phyloP scores from a whole-genome alignment of 1,140 invertebrate species.

The Trichomalopsis sarcophagae region DNA sequence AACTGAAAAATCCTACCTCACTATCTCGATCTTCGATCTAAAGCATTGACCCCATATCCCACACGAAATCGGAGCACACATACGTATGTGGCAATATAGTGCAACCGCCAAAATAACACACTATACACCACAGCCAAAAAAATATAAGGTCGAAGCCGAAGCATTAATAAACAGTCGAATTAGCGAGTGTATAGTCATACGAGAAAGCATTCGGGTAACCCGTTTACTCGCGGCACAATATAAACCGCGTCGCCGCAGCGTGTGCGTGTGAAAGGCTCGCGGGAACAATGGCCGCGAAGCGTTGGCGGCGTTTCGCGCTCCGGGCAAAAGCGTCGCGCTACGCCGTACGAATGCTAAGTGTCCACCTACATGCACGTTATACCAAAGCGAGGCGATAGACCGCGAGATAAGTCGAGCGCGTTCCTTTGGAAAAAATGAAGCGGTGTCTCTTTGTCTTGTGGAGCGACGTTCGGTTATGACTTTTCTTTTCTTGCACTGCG shows the following conservation, averaged over 20 bases:
- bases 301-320: not conserved
- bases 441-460: not conserved
- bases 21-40: not conserved
- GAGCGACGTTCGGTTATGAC: not conserved
- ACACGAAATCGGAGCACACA: too few species aligned
- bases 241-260: not conserved
- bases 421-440: not conserved
- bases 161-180: slow-evolving; percentile 12
- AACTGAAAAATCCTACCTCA: not conserved
- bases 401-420: slow-evolving; percentile 3
- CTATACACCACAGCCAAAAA: too few species aligned
- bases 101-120: not conserved
- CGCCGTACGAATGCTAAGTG: not conserved
- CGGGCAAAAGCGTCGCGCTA: not conserved
- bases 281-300: slow-evolving; percentile 16
- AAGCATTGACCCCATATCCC: not conserved
- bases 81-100: not conserved
- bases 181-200: not conserved
- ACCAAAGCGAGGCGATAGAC: slow-evolving; percentile 5
- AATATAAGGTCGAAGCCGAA: not conserved
- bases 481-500: not conserved
- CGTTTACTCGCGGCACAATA: not conserved
- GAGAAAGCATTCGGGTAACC: slow-evolving; percentile 32
- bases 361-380: not conserved
- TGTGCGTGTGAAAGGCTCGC: slow-evolving; percentile 32